Evolutionary conservation across 1,140 invertebrate genomes (phyloP).

Genomic region (Portunus trituberculatus): DNA sequence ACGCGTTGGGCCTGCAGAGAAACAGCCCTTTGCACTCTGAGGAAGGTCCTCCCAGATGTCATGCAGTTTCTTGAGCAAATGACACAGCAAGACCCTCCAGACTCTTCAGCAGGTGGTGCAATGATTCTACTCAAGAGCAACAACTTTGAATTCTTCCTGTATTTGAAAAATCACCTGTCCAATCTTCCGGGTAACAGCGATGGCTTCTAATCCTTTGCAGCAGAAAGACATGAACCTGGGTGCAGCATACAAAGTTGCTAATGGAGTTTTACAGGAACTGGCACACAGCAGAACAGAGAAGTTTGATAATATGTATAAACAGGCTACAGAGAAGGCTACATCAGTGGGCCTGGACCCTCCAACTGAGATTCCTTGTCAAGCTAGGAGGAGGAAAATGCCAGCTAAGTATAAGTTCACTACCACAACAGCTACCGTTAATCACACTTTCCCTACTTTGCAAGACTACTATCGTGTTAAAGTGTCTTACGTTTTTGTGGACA

Average conservation of each 20-base stretch:
- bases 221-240: neutral
- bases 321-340: neutral
- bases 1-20: constrained; percentile 48
- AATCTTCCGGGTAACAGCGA: neutral
- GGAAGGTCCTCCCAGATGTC: constrained; percentile 6
- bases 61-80: neutral
- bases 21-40: neutral
- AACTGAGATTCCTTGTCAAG: neutral
- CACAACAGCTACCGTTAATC: neutral
- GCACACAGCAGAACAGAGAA: constrained; percentile 30
- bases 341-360: neutral
- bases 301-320: neutral
- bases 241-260: neutral
- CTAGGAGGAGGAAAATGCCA: constrained; percentile 1
- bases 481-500: neutral
- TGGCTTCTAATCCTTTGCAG: neutral
- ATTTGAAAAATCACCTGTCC: neutral
- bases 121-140: neutral
- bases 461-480: neutral
- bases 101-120: neutral
- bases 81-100: neutral
- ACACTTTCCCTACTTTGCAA: neutral
- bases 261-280: constrained; percentile 27
- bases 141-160: constrained; percentile 9
- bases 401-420: neutral